Evolutionary conservation across 92 coral and sea anemone genomes (phyloP).

Genomic region (Desmophyllum pertusum): DNA sequence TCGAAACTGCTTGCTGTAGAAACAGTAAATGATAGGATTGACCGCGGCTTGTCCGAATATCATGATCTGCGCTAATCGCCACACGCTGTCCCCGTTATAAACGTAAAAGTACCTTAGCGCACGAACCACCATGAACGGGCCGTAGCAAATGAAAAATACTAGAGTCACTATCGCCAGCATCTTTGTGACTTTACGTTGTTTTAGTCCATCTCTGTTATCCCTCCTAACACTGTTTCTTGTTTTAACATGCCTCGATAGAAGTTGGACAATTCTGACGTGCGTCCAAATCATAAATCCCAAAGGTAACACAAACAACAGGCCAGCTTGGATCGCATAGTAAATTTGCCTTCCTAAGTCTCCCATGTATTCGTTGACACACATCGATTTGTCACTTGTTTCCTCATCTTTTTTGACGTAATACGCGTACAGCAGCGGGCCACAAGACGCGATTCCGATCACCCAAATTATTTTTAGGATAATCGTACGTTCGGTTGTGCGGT

Average conservation of each 20-base stretch:
- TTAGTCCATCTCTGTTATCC: constrained; percentile 8
- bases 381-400: constrained; percentile 27
- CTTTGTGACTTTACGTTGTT: constrained; percentile 75
- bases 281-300: constrained; percentile 71
- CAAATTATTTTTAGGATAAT: constrained; percentile 60
- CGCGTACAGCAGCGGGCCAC: constrained; percentile 81
- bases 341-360: constrained; percentile 78
- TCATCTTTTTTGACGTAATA: constrained; percentile 64
- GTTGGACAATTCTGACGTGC: constrained; percentile 69
- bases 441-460: constrained; percentile 59
- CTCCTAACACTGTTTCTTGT: constrained; percentile 40
- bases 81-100: constrained; percentile 59
- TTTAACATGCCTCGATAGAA: constrained; percentile 45
- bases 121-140: constrained; percentile 73
- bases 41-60: constrained; percentile 84
- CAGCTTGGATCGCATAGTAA: constrained; percentile 86
- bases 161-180: constrained; percentile 79
- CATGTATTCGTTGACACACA: constrained; percentile 81
- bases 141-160: constrained; percentile 71
- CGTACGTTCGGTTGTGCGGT: constrained; percentile 47
- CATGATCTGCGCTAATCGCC: constrained; percentile 77
- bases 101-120: constrained; percentile 72
- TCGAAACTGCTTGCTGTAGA: constrained; percentile 78
- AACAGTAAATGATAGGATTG: constrained; percentile 83
- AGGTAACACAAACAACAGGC: constrained; percentile 69